Conservation (phyloP, 2,888 invertebrate species). For the Coelogynopora nodosa region DNA sequence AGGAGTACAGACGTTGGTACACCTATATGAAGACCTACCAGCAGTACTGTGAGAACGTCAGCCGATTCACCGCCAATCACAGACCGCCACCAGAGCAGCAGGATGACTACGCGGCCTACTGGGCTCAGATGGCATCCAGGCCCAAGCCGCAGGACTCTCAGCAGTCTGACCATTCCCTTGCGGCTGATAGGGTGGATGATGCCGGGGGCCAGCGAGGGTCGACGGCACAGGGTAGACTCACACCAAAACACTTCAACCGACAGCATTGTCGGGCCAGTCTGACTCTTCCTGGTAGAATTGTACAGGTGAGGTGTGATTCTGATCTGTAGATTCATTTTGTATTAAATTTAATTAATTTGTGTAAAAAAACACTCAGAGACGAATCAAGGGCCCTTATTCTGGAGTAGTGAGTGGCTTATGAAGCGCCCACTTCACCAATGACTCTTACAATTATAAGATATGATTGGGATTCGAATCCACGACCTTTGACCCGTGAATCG, state of each 20-base stretch:
- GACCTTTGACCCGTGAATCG: too few relatives aligned
- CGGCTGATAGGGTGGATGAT: background rate
- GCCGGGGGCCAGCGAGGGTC: background rate
- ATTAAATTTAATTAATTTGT: too few relatives aligned
- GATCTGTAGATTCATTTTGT: too few relatives aligned
- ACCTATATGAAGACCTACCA: slow-evolving; percentile 17
- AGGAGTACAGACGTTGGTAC: background rate
- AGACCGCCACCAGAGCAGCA: background rate
- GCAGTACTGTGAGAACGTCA: slow-evolving; percentile 1
- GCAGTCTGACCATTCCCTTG: background rate
- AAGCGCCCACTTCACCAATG: too few relatives aligned
- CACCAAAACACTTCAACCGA: background rate
- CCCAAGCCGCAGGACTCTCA: too few relatives aligned
- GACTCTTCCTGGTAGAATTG: background rate
- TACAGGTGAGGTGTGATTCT: too few relatives aligned
- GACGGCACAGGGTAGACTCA: too few relatives aligned
- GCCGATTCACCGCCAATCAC: background rate
- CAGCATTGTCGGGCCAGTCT: background rate
- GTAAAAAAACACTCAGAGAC: too few relatives aligned
- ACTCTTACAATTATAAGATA: too few relatives aligned
- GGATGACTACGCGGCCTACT: background rate
- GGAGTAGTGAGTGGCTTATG: too few relatives aligned
- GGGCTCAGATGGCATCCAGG: background rate
- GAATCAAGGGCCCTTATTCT: background rate
- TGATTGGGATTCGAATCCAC: too few relatives aligned